A percentile compares a stretch with the other conserved stretches of the same genome.
These are phyloP conservation scores for Xestia sexstrigata DNA, from an alignment of 2,888 invertebrate genomes.

Conservation along the genomic window DNA sequence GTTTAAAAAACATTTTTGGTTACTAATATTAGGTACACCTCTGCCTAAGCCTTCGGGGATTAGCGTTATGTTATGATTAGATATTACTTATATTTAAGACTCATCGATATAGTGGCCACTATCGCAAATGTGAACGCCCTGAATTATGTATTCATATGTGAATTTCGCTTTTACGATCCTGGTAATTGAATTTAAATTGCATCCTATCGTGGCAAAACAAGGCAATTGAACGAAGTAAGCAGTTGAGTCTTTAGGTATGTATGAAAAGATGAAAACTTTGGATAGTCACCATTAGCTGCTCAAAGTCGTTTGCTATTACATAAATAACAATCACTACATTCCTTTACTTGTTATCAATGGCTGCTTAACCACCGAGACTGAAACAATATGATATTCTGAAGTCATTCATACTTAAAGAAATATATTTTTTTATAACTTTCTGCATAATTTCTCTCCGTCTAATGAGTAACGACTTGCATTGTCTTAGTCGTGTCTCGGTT, in stretches of 20 bases:
- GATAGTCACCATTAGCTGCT: neutral
- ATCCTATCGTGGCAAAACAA: neutral
- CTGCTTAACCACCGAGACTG: conserved; percentile 51
- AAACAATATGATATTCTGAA: conserved; percentile 51
- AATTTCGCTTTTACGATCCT: neutral
- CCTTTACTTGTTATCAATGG: conserved; percentile 1
- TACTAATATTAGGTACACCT: too few species aligned
- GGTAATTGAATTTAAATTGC: neutral
- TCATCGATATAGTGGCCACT: neutral
- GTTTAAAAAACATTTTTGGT: too few species aligned
- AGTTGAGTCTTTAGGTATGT: neutral
- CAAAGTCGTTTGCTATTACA: neutral
- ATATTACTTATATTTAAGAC: too few species aligned
- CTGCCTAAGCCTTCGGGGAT: too few species aligned
- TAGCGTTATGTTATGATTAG: too few species aligned
- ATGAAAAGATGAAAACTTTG: neutral
- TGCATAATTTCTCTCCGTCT: conserved; percentile 56
- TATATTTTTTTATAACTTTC: conserved; percentile 54
- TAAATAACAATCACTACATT: conserved; percentile 5
- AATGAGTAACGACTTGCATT: conserved; percentile 54
- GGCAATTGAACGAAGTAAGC: neutral
- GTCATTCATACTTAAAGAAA: conserved; percentile 30
- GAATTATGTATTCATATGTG: neutral
- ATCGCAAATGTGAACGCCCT: neutral
- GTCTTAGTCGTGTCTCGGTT: conserved; percentile 39